Evolutionary conservation across 1,140 invertebrate species (phyloP).

Genomic region (Diachasmimorpha longicaudata): DNA sequence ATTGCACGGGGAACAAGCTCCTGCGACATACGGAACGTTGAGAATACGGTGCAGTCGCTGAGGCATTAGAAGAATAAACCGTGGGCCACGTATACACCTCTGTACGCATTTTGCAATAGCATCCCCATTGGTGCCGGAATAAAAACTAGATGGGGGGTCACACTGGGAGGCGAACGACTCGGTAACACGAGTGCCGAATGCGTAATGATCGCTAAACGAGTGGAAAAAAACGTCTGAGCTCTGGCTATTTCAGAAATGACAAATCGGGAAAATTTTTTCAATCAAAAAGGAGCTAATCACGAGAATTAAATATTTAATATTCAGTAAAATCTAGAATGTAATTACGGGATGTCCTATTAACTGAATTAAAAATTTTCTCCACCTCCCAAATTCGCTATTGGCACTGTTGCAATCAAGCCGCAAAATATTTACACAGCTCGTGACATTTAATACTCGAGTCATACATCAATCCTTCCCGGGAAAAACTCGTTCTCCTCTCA

Average conservation of each 20-base stretch:
- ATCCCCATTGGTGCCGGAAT: conserved; percentile 50
- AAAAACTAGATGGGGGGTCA: conserved; percentile 59
- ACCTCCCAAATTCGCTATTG: too few relatives aligned
- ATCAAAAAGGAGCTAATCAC: background rate
- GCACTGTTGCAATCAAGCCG: too few relatives aligned
- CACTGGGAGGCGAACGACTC: conserved; percentile 46
- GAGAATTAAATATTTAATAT: too few relatives aligned
- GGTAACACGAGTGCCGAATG: conserved; percentile 57
- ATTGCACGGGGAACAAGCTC: conserved; percentile 45
- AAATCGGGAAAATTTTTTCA: background rate
- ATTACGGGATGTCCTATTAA: too few relatives aligned
- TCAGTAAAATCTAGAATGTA: too few relatives aligned
- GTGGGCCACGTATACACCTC: conserved; percentile 43
- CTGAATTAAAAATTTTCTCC: too few relatives aligned
- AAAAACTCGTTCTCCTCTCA: too few relatives aligned
- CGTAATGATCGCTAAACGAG: conserved; percentile 56
- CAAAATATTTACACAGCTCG: too few relatives aligned
- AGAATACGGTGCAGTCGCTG: background rate
- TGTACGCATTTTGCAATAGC: conserved; percentile 44
- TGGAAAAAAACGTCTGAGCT: background rate
- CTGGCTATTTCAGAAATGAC: background rate
- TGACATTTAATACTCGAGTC: too few relatives aligned
- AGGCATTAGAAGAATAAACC: conserved; percentile 26
- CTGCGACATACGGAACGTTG: conserved; percentile 6
- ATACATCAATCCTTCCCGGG: too few relatives aligned